phyloP scores from a whole-genome alignment of 2,888 invertebrate genomes.

The Leptinotarsa juncta region DNA sequence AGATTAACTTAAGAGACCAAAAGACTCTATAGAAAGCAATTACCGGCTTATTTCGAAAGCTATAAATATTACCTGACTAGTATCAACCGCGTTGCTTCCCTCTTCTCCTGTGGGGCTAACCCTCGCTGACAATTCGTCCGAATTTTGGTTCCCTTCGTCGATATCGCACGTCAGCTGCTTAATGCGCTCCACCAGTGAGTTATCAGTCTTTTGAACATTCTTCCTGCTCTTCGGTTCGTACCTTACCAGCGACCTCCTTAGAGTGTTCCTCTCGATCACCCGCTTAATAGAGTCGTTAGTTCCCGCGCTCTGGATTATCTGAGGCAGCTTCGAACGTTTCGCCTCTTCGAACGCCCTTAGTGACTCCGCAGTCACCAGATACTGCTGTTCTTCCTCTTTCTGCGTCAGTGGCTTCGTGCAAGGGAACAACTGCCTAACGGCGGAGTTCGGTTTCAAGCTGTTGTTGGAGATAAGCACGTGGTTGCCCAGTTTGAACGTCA shows the following conservation, averaged over 20 bases:
- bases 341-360: constrained; percentile 77
- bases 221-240: constrained; percentile 65
- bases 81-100: constrained; percentile 56
- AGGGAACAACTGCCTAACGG: constrained; percentile 86
- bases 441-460: constrained; percentile 79
- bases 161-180: constrained; percentile 88
- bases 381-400: constrained; percentile 61
- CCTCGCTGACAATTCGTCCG: constrained; percentile 56
- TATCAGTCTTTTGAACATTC: constrained; percentile 72
- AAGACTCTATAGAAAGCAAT: too few species aligned
- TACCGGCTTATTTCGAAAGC: too few species aligned
- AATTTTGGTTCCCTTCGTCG: constrained; percentile 69
- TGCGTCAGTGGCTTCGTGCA: constrained; percentile 71
- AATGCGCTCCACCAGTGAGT: constrained; percentile 87
- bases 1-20: too few species aligned
- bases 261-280: constrained; percentile 85
- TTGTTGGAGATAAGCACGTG: constrained; percentile 70
- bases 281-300: constrained; percentile 78
- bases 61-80: constrained; percentile 36
- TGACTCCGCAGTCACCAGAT: constrained; percentile 79
- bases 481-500: constrained; percentile 71
- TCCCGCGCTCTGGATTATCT: constrained; percentile 67
- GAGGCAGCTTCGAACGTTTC: constrained; percentile 69
- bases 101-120: constrained; percentile 79
- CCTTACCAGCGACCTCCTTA: constrained; percentile 82